phyloP scores from a whole-genome alignment of 2,888 invertebrate species.

The Lycaena phlaeas region DNA sequence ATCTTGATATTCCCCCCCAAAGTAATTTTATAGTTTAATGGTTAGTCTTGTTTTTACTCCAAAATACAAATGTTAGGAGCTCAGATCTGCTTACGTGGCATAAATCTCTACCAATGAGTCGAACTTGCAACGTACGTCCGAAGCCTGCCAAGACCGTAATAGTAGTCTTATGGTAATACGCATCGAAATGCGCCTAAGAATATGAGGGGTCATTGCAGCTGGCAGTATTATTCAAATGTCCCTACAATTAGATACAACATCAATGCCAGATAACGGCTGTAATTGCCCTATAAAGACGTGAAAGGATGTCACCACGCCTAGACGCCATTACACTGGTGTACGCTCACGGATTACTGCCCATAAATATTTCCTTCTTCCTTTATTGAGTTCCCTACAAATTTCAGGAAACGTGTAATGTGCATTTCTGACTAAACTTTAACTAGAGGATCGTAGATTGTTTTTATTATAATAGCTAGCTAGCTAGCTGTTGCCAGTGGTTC shows the following conservation, averaged over 20 bases:
- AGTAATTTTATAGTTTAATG: too few species aligned
- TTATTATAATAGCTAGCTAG: too few species aligned
- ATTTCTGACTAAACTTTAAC: too few species aligned
- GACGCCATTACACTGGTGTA: slow-evolving; percentile 32
- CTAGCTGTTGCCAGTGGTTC: too few species aligned
- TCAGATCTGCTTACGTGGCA: too few species aligned
- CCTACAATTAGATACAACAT: slow-evolving; percentile 59
- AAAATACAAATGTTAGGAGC: too few species aligned
- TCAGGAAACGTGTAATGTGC: too few species aligned
- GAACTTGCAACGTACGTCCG: too few species aligned
- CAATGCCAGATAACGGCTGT: slow-evolving; percentile 68
- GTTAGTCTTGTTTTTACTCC: too few species aligned
- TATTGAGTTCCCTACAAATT: slow-evolving; percentile 45
- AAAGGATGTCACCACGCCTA: slow-evolving; percentile 62
- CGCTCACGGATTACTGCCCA: slow-evolving; percentile 43
- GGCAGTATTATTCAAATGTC: slow-evolving; percentile 3
- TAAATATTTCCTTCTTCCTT: slow-evolving; percentile 44
- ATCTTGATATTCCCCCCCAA: too few species aligned
- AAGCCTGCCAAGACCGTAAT: background rate
- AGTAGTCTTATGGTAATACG: background rate
- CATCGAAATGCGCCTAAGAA: background rate
- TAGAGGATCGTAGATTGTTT: too few species aligned
- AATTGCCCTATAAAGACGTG: slow-evolving; percentile 68
- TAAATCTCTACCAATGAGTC: too few species aligned
- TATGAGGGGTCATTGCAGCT: background rate